Evolutionary conservation across 2,797 vertebrate species (phyloP).

Genomic region (Xiphorhynchus erythropygius): DNA sequence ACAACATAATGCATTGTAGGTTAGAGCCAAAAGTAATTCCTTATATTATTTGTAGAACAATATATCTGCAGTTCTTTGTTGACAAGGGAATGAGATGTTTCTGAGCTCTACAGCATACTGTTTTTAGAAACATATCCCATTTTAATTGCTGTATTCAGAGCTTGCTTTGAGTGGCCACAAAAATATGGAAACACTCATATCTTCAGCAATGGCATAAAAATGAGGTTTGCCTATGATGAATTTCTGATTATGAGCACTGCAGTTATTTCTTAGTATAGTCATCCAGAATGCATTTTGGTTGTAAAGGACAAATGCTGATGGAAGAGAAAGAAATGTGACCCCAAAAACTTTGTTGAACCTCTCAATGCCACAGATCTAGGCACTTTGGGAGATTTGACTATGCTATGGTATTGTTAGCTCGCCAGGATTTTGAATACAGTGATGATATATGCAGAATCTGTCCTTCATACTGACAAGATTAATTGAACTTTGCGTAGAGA

Average conservation of each 20-base stretch:
- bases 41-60: background rate
- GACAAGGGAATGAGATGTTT: background rate
- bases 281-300: background rate
- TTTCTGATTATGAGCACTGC: background rate
- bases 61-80: background rate
- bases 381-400: background rate
- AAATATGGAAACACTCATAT: background rate
- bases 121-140: background rate
- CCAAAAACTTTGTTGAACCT: background rate
- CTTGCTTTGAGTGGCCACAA: background rate
- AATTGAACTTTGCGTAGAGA: background rate
- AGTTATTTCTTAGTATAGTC: background rate
- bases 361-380: background rate
- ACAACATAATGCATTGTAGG: background rate
- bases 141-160: background rate
- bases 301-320: background rate
- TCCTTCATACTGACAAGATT: background rate
- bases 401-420: background rate
- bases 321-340: background rate
- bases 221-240: background rate
- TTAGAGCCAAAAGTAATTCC: background rate
- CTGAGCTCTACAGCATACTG: background rate
- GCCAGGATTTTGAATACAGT: background rate
- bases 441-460: background rate
- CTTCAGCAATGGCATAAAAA: background rate